phyloP scores from a whole-genome alignment of 2,113 vertebrate species.

The Saimiri boliviensis region DNA sequence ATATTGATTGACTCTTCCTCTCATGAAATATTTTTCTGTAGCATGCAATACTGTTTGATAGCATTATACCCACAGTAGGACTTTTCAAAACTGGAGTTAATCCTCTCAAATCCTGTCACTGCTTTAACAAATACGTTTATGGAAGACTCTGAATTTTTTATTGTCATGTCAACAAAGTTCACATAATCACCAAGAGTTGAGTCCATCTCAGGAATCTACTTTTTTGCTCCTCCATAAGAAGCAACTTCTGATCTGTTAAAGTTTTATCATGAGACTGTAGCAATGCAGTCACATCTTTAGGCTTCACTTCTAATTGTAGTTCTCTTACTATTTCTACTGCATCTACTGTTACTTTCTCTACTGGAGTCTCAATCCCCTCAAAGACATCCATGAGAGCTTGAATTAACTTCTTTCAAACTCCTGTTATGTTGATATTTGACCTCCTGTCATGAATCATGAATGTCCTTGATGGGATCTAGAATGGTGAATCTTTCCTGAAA shows the following conservation, averaged over 20 bases:
- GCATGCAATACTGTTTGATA: neutral
- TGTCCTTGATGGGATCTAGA: neutral
- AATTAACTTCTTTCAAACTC: neutral
- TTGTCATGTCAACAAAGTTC: neutral
- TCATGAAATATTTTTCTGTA: neutral
- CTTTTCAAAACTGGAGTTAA: neutral
- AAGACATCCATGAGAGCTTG: neutral
- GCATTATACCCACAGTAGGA: neutral
- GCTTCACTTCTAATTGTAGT: neutral
- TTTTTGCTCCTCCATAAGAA: neutral
- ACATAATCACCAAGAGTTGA: neutral
- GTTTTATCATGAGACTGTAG: neutral
- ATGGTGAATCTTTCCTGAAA: neutral
- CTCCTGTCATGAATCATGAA: neutral
- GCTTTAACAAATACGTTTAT: neutral
- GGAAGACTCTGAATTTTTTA: neutral
- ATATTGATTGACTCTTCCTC: neutral
- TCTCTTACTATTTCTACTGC: neutral
- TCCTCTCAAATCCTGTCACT: neutral
- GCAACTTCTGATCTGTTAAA: neutral
- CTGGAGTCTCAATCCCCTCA: neutral
- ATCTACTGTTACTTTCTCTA: neutral
- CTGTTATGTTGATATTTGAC: neutral
- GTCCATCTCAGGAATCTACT: neutral
- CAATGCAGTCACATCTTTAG: neutral